Evolutionary conservation across 2,797 vertebrate species (phyloP), one percentile per base, ranked within the genome.

Genomic region (Darevskia mixta): DNA sequence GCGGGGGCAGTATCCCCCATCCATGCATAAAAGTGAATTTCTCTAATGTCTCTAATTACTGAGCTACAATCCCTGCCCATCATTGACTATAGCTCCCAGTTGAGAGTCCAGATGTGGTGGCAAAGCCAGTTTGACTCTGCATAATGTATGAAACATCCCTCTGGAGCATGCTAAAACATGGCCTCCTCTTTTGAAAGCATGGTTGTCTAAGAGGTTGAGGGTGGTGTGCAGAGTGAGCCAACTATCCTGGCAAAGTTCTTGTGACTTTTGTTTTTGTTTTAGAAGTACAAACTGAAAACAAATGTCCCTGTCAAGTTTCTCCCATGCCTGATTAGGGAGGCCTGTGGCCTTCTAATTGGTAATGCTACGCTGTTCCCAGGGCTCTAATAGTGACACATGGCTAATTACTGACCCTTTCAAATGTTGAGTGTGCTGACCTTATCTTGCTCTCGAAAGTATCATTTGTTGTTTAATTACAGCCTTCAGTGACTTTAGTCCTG

Each of bases 391-490:
- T 85, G 89, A 85, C 78, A 85, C 78, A 81, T 76, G 64, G 71
- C 78, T 85, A 49, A 90, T 85, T 85, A 81, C 78, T 82, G 45
- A 45, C 86, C 86, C 71, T 87, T 87, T 85, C 78, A 87, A 85
- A 76, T n/a, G 64, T 64, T 78, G 78, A 87, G 45, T 66, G 72
- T 45, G 78, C 45, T 85, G 81, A 87, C 86, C 86, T 85, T 90
- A 81, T 84, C 82, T 77, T 87, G 73, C 79, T 85, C 79, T 77
- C 72, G 13, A 35, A 81, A 69, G 86, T 82, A 85, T 85, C 79
- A 69, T 85, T 85, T 71, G 82, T 71, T 90, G 86, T 87, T 90
- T 87, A 90, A 90, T 90, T 85, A 85, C 78, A 85, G 82, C 23
- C 82, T 78, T 77, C 61, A 58, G 17, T 87, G 71, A 82, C 86